These are phyloP conservation scores for Falco cherrug DNA, from an alignment of 2,797 vertebrate genomes.

Conservation along the genomic window DNA sequence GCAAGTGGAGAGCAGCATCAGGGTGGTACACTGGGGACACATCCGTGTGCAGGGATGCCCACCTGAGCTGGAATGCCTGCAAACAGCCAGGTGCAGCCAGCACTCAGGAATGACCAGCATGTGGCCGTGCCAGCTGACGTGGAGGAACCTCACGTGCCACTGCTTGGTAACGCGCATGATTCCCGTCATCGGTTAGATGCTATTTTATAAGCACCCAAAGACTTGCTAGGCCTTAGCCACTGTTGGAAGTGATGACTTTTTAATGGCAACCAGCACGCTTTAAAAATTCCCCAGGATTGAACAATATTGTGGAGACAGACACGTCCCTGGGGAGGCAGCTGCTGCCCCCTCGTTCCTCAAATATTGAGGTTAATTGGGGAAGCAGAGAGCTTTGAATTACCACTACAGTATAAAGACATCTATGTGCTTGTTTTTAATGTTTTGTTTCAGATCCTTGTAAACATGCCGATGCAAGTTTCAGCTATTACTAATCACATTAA, in stretches of 20 bases:
- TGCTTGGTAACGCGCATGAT: background rate
- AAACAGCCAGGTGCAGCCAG: background rate
- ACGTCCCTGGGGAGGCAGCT: background rate
- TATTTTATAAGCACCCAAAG: conserved; percentile 27
- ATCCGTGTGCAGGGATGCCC: fast-evolving
- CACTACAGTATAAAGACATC: background rate
- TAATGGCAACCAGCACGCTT: background rate
- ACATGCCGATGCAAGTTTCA: conserved; percentile 17
- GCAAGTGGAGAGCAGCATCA: background rate
- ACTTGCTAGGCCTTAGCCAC: conserved; percentile 22
- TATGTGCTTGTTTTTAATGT: background rate
- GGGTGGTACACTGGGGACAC: fast-evolving
- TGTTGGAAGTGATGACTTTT: conserved; percentile 57
- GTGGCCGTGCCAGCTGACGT: background rate
- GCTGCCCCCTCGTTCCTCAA: conserved; percentile 40
- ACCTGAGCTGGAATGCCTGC: too few relatives aligned
- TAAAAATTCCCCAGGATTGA: conserved; percentile 34
- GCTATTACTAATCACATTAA: conserved; percentile 44
- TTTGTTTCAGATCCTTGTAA: conserved; percentile 53
- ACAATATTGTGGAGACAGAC: conserved; percentile 34
- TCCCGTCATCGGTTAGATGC: background rate
- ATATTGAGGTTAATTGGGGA: conserved; percentile 48
- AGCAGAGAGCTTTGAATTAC: conserved; percentile 13
- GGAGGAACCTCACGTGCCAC: background rate
- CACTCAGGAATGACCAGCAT: background rate